Evolutionary conservation across 2,888 invertebrate genomes (phyloP).

Genomic region (Andrena haemorrhoa): DNA sequence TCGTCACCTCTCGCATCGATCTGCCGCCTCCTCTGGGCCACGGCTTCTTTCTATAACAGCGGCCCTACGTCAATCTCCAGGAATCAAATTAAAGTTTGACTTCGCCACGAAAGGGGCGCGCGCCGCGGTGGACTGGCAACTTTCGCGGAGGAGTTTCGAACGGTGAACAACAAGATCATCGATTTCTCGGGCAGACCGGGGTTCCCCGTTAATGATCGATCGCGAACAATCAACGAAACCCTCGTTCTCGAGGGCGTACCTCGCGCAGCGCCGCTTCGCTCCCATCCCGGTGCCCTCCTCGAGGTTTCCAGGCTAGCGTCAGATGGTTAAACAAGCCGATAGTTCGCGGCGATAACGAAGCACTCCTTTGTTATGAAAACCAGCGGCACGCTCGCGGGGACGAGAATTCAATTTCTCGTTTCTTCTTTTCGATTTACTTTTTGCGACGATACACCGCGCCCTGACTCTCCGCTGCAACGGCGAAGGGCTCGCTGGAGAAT

Average conservation of each 20-base stretch:
- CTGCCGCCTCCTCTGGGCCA: conserved; percentile 10
- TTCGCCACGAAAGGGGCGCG: conserved; percentile 44
- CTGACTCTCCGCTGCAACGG: background rate
- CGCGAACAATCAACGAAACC: conserved; percentile 26
- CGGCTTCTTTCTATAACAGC: conserved; percentile 22
- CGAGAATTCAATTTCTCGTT: conserved; percentile 76
- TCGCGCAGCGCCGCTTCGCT: background rate
- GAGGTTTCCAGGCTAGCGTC: background rate
- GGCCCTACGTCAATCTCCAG: conserved; percentile 57
- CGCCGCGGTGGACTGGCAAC: conserved; percentile 45
- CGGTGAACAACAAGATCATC: conserved; percentile 46
- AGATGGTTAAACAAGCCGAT: conserved; percentile 53
- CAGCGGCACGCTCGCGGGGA: too few species aligned
- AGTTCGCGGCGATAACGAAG: conserved; percentile 37
- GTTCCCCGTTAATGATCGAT: conserved; percentile 43
- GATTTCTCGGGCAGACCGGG: conserved; percentile 32
- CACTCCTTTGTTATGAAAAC: background rate
- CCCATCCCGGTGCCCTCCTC: background rate
- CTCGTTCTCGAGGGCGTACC: background rate
- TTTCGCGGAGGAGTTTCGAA: conserved; percentile 36
- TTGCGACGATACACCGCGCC: background rate
- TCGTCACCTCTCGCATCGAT: conserved; percentile 67
- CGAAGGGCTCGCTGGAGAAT: conserved; percentile 43
- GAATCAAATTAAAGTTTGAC: conserved; percentile 71
- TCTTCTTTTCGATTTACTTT: conserved; percentile 74